Evolutionary conservation across 2,888 invertebrate species (phyloP).

Genomic region (Blera fallax): DNA sequence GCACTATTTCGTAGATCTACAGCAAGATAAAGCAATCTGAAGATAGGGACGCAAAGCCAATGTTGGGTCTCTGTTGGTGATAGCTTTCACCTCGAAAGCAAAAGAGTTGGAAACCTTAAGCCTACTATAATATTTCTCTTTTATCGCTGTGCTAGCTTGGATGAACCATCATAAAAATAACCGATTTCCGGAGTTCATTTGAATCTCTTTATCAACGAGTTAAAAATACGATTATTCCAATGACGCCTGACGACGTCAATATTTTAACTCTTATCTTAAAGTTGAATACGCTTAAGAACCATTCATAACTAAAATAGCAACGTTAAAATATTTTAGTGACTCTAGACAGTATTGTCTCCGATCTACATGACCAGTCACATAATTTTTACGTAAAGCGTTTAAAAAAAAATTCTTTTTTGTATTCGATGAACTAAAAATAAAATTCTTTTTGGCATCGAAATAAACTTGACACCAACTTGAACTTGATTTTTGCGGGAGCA

Average conservation of each 20-base stretch:
- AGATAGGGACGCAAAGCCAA: no score
- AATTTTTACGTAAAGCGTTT: not conserved
- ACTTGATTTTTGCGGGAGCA: slow-evolving; percentile 26
- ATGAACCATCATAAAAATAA: no score
- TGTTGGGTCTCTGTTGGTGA: no score
- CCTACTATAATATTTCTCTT: no score
- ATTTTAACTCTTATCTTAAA: not conserved
- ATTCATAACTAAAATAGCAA: not conserved
- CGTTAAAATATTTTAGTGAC: not conserved
- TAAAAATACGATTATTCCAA: not conserved
- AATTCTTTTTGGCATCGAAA: slow-evolving; percentile 18
- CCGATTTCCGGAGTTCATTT: no score
- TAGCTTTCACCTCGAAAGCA: no score
- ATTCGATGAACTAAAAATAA: slow-evolving; percentile 18
- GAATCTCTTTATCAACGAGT: not conserved
- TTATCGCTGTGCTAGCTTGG: no score
- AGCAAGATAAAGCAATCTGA: no score
- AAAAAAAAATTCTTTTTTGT: not conserved
- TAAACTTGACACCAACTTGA: slow-evolving; percentile 50
- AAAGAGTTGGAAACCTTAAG: no score
- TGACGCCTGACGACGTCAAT: not conserved
- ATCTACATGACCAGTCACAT: not conserved
- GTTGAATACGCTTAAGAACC: not conserved
- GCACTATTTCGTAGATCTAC: no score
- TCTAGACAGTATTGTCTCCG: not conserved